Evolutionary conservation across 2,888 invertebrate genomes (phyloP), one percentile per base, ranked within the genome.

Genomic region (Heliconius erato): DNA sequence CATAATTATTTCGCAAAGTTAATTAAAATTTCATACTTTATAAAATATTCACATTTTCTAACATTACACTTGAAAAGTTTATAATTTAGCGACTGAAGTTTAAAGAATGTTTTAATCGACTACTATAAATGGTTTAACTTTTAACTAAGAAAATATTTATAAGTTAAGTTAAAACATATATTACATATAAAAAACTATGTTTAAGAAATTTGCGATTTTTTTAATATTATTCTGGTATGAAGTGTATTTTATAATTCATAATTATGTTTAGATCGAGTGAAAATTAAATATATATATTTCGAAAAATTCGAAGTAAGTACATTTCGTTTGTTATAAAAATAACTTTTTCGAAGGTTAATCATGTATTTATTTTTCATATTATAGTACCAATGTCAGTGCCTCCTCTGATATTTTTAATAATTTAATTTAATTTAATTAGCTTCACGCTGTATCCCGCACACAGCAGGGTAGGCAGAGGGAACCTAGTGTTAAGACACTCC

Each of bases 11-110:
- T 76, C 12, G 26, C 63, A 3, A 26, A 76, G 76, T 76, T 76
- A 76, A 76, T 76, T 76, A 76, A 76, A 76, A 63, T 63, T 76
- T 76, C 26, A 26, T 76, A 76, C 63, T 76, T 76, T 40, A 63
- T 76, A 63, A 76, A 76, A 76, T 63, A 76, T 76, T 59, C 35
- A 76, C 76, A 76, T 76, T 76, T 63, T 59, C 76, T 76, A 76
- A 76, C 35, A 76, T 76, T 63, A 76, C 35, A 76, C 72, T 72
- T 72, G 26, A 16, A 63, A 76, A 76, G 59, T 76, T 76, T 35
- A 63, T 35, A 63, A 76, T 76, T 76, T 76, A 76, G 63, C 35
- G 59, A 35, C 35, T 26, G 63, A 76, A 76, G 76, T 76, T 76
- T 63, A 76, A 76, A 76, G 76, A 76, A 63, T 76, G 63, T 76